Base-by-base conservation (phyloP, 2,113 vertebrate species). In the Onychostruthus taczanowskii region DNA sequence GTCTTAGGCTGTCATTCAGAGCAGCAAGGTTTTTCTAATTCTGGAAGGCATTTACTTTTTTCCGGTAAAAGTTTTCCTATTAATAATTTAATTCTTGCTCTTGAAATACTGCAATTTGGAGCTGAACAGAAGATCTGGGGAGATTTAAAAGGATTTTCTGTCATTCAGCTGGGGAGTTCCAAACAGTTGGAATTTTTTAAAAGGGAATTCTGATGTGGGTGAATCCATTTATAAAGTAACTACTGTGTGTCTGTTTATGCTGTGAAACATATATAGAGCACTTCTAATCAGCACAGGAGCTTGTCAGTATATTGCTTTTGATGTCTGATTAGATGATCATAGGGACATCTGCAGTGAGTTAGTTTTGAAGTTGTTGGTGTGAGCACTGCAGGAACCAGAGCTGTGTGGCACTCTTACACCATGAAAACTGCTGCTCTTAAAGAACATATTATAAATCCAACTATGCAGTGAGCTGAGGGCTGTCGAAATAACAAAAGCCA, bases 321-420 rank as follows among this genome's bases (percentile, higher is more conserved):
- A 98, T 98, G 97, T 98, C 95, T 98, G 97, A 97, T 97, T 95
- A 97, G 92, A 95, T 95, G 97, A 98, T 98, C 97, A 97, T 19
- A 97, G 93, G 94, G 95, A 96, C 97, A 98, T 98, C 97, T 98
- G 98, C 97, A 98, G 88, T 49, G 96, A 97, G 95, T 97, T 98
- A 96, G 95, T 93, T 98, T 96, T 97, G 96, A 97, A 98, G 97
- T 82, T 92, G 94, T 90, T 97, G 86, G 94, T 96, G 93, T 96
- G 95, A 95, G 89, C 74, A 10, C 82, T 95, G 64, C 93, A 93
- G 94, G 97, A 96, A 69, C 92, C 81, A 90, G 94, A 96, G 92
- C 93, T 89, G 80, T 91, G 94, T 96, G 94, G 95, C 95, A 97
- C 93, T 90, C 75, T 95, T 94, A 90, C 94, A 92, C 91, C 64